Percentiles rank a stretch among this genome's conserved stretches.
Conservation (phyloP, 1,140 invertebrate genomes). For the Penaeus vannamei region DNA sequence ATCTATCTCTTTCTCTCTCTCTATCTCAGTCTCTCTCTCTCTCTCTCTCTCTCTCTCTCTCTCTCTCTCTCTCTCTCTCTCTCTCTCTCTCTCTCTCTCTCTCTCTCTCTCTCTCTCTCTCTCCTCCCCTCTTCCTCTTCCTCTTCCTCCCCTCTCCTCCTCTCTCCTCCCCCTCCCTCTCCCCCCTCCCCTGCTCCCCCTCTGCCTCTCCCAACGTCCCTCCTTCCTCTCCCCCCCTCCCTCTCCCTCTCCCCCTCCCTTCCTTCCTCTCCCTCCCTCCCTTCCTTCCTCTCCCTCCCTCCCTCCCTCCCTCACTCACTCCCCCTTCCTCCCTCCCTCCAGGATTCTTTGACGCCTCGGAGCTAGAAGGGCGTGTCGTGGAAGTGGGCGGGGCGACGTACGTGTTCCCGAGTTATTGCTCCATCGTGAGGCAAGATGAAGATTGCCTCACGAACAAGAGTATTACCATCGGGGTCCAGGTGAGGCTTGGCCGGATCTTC, state of each 20-base stretch:
- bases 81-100: background rate
- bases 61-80: background rate
- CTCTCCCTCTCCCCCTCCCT: too few relatives aligned
- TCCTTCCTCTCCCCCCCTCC: too few relatives aligned
- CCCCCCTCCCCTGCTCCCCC: background rate
- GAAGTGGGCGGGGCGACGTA: slow-evolving; percentile 64
- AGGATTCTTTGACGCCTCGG: slow-evolving; percentile 66
- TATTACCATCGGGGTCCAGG: slow-evolving; percentile 62
- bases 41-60: background rate
- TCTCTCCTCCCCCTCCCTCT: background rate
- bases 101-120: background rate
- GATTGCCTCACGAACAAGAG: slow-evolving; percentile 58
- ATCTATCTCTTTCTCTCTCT: too few relatives aligned
- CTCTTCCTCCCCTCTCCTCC: background rate
- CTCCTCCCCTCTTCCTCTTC: background rate
- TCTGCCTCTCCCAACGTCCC: background rate
- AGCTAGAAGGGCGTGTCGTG: slow-evolving; percentile 49
- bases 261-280: too few relatives aligned
- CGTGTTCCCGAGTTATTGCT: slow-evolving; percentile 66
- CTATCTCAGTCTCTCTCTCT: too few relatives aligned
- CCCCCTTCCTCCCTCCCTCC: background rate
- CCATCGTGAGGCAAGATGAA: slow-evolving; percentile 47
- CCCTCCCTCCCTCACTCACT: background rate
- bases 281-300: background rate
- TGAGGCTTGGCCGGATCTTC: background rate